Base-by-base conservation (phyloP, 2,113 vertebrate genomes). In the Mugil cephalus region DNA sequence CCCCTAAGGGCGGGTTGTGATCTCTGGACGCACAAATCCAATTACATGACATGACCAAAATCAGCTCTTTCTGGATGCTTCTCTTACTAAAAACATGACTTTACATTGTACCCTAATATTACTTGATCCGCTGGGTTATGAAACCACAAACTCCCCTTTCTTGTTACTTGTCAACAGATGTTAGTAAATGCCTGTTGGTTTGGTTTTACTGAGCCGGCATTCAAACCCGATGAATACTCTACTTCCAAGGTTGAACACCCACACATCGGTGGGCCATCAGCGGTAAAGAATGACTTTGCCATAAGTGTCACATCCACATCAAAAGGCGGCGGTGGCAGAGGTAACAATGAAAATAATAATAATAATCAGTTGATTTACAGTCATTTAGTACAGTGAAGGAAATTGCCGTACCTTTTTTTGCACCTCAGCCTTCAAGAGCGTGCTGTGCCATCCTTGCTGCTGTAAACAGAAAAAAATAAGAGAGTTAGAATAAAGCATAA, bases 391-490 rank as follows among this genome's bases (percentile, higher is more conserved):
- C 2, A 13, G 10, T 47, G 6, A 61, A 13, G 21, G 40, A 76
- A 19, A 30, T 17, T 48, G 6, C 30, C 53, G 72, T 66, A 85
- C 79, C n/a, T 63, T 80, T 68, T 45, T 21, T 1, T 40, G 10
- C 30, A 17, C 38, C 12, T 56, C 30, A n/a, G 14, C 24, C 36
- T 55, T 60, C 21, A 40, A 30, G 24, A 17, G 38, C 15, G 2
- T 13, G 42, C n/a, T 35, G 40, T 6, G 55, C 58, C 52, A 9
- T 8, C n/a, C 17, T 30, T 3, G 17, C 30, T 10, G n/a, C 72
- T 84, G 83, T 61, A 48, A 77, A 75, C 10, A 69, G n/a, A 85
- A 65, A 79, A 10, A 80, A 60, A 0, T n/a, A 4, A 3, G 2
- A 35, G 19, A 35, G 34, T 69, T 45, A 52, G 51, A 68, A 30